phyloP scores from a whole-genome alignment of 2,113 vertebrate genomes.

The Apaloderma vittatum region DNA sequence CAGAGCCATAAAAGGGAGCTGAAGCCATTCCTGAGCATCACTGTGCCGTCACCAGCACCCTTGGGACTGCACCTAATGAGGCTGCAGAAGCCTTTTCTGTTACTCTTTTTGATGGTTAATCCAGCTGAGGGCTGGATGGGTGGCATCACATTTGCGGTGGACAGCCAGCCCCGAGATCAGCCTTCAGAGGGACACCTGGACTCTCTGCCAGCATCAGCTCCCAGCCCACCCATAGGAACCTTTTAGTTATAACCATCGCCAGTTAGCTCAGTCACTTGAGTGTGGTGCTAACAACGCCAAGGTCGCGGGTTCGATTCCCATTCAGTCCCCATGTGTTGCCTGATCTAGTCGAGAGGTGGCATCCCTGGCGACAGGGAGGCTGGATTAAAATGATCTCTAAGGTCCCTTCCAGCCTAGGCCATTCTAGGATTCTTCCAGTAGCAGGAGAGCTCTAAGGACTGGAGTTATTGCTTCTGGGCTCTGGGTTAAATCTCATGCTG shows the following conservation, averaged over 20 bases:
- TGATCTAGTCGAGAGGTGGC: too few species aligned
- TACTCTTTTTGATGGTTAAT: neutral
- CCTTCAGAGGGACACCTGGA: neutral
- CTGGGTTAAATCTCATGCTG: neutral
- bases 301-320: too few species aligned
- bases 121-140: neutral
- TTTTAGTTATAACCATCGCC: neutral
- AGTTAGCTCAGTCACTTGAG: too few species aligned
- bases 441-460: neutral
- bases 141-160: rapidly evolving
- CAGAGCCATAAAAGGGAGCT: neutral
- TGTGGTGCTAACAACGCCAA: too few species aligned
- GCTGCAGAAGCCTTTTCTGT: neutral
- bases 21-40: neutral
- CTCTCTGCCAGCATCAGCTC: neutral
- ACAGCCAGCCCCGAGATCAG: rapidly evolving
- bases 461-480: neutral
- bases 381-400: too few species aligned
- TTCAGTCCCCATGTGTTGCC: too few species aligned
- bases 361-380: too few species aligned
- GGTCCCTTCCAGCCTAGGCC: too few species aligned
- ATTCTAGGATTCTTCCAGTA: neutral
- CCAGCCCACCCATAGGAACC: neutral
- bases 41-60: neutral
- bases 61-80: rapidly evolving